These are phyloP conservation scores for Stenodera caucasica DNA, from an alignment of 2,888 invertebrate genomes.

Conservation along the genomic window DNA sequence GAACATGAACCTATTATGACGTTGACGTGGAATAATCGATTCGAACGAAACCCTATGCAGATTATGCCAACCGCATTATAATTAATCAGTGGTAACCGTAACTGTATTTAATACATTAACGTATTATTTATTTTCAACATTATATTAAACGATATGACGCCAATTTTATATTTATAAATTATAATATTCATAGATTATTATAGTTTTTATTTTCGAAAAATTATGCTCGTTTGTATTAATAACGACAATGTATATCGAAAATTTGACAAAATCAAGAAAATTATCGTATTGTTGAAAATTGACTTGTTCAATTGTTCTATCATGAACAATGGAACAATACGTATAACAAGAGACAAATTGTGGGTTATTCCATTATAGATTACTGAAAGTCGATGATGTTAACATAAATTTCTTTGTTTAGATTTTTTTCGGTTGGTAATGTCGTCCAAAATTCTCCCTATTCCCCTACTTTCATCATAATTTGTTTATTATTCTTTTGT, in stretches of 20 bases:
- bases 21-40: conserved; percentile 37
- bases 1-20: conserved; percentile 32
- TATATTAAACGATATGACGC: neutral
- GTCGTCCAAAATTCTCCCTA: no score
- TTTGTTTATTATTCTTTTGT: no score
- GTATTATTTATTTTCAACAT: neutral
- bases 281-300: neutral
- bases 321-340: conserved; percentile 4
- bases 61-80: conserved; percentile 36
- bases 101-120: conserved; percentile 26
- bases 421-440: neutral
- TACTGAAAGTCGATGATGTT: conserved; percentile 1
- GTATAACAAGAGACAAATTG: conserved; percentile 1
- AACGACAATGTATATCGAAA: neutral
- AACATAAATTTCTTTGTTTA: neutral
- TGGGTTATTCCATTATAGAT: neutral
- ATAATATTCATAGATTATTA: no score
- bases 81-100: conserved; percentile 34
- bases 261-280: neutral
- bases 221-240: no score
- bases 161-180: neutral
- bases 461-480: no score
- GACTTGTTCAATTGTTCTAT: conserved; percentile 1
- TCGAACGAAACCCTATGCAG: conserved; percentile 34
- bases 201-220: no score